A percentile compares a stretch with the other conserved stretches of the same genome.
Evolutionary conservation across 2,113 vertebrate species (phyloP).

Genomic region (Euleptes europaea): DNA sequence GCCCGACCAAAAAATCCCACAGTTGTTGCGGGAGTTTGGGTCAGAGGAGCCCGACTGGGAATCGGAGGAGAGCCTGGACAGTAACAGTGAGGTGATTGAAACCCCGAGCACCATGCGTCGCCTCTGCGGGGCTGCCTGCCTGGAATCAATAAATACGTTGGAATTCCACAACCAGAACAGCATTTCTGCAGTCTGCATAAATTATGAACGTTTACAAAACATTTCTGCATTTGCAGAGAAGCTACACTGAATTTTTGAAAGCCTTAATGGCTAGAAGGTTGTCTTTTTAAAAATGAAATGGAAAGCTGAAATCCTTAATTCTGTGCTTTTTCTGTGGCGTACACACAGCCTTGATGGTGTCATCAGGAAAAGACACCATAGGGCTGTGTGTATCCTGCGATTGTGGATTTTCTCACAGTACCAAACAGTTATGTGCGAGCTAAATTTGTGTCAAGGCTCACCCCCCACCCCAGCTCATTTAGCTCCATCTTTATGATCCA

Average conservation of each 20-base stretch:
- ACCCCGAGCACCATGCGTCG: neutral
- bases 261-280: neutral
- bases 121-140: neutral
- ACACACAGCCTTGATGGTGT: no score
- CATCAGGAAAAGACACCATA: no score
- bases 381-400: no score
- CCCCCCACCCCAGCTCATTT: neutral
- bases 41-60: conserved; percentile 68
- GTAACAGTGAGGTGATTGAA: conserved; percentile 35
- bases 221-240: neutral
- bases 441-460: neutral
- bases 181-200: neutral
- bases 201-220: no score
- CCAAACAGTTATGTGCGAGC: neutral
- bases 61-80: conserved; percentile 48
- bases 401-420: no score
- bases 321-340: no score
- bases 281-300: no score
- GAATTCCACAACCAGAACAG: neutral
- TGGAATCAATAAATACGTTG: no score
- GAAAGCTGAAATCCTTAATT: no score
- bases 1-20: conserved; percentile 60
- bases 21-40: conserved; percentile 70
- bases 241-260: neutral
- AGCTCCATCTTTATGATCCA: neutral